Base-by-base conservation (phyloP, 2,113 vertebrate genomes). In the Leptosomus discolor region DNA sequence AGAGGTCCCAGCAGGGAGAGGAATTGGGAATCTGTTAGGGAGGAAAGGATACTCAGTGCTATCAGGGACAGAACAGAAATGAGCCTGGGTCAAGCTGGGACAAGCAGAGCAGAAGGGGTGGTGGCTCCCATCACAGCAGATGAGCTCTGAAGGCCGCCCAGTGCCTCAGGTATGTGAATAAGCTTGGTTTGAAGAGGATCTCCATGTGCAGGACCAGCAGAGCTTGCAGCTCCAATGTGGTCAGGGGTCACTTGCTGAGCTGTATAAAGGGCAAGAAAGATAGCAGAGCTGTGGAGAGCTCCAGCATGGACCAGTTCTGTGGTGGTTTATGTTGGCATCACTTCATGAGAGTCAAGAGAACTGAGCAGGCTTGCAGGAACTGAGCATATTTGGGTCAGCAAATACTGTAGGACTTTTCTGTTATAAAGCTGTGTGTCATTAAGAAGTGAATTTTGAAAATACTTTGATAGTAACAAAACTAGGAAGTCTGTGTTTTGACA, bases 161-260 rank as follows among this genome's bases (percentile, higher is more conserved):
- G 23, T 74, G 29, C 58, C 45, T n/a, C n/a, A n/a, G 17, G 51
- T 39, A 73, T 0, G 3, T 24, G 65, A 68, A 54, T 15, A 30
- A 51, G 27, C 32, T 26, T 51, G 16, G 13, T 74, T 37, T 63
- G 78, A 37, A 74, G 39, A 60, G 54, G 26, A 60, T 61, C 16
- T 50, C 26, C 0, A 0, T 46, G 32, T 53, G 16, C 50, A 54
- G 32, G 48, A 43, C 16, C 26, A 82, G 15, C 30, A 73, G 11
- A 51, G 34, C 2, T 0, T 48, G 30, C 16, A 50, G 34, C 46
- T 80, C 63, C 23, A 8, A 3, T 0, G 1, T n/a, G 19, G 24
- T 20, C 30, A 15, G 45, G 70, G 58, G 27, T 71, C 0, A 0
- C 37, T 43, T 0, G 0, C 37, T 15, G 64, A 54, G 67, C n/a